phyloP scores from a whole-genome alignment of 2,888 invertebrate species.

The Lagria hirta region DNA sequence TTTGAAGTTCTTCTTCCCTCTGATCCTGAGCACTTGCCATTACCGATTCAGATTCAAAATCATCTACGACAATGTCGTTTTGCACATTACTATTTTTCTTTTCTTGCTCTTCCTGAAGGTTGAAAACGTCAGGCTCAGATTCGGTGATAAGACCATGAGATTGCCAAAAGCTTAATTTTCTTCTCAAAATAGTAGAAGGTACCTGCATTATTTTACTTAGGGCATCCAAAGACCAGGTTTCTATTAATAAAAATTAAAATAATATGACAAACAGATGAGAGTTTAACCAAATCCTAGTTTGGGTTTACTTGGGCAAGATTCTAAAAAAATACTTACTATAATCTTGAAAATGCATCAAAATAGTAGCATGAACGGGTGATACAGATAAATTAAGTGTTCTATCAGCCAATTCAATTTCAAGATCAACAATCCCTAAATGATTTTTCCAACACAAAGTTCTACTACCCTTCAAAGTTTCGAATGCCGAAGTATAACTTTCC shows the following conservation, averaged over 20 bases:
- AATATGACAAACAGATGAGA: conserved; percentile 2
- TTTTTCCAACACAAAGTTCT: conserved; percentile 92
- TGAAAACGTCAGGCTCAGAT: conserved; percentile 71
- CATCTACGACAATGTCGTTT: conserved; percentile 72
- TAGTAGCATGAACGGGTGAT: conserved; percentile 90
- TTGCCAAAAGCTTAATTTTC: conserved; percentile 92
- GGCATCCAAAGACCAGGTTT: conserved; percentile 84
- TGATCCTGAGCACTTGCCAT: conserved; percentile 95
- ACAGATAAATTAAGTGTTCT: conserved; percentile 76
- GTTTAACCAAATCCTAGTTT: not conserved
- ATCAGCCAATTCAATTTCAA: conserved; percentile 86
- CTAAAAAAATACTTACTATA: conserved; percentile 60
- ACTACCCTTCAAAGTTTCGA: conserved; percentile 88
- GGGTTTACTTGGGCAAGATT: conserved; percentile 2
- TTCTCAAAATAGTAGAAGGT: conserved; percentile 79
- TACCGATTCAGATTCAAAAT: conserved; percentile 89
- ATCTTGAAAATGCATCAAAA: conserved; percentile 90
- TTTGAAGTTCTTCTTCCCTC: conserved; percentile 84
- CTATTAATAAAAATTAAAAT: conserved; percentile 51
- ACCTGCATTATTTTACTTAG: conserved; percentile 83
- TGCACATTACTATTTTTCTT: conserved; percentile 59
- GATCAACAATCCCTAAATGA: conserved; percentile 86
- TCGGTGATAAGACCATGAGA: conserved; percentile 87
- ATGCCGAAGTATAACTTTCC: conserved; percentile 83
- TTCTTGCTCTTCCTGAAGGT: conserved; percentile 68